These are phyloP conservation scores for Ardeotis arabs DNA, from an alignment of 2,113 vertebrate species.

Conservation along the genomic window DNA sequence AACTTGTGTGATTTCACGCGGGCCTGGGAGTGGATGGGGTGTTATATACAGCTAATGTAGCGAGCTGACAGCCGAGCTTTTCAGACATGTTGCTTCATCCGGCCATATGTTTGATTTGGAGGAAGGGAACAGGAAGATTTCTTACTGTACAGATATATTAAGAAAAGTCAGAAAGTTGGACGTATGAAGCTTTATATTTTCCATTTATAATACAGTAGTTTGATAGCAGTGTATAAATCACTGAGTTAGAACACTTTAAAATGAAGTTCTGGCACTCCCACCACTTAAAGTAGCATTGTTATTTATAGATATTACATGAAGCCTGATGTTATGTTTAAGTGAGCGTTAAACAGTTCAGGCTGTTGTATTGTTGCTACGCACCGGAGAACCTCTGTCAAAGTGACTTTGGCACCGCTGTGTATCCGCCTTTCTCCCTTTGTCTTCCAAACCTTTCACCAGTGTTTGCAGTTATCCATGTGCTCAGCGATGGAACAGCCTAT, in stretches of 20 bases:
- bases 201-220: constrained; percentile 50
- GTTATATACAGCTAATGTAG: constrained; percentile 39
- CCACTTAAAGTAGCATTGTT: constrained; percentile 58
- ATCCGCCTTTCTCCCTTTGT: constrained; percentile 52
- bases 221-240: constrained; percentile 55
- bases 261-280: constrained; percentile 56
- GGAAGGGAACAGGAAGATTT: constrained; percentile 17
- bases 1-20: constrained; percentile 19
- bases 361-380: constrained; percentile 64
- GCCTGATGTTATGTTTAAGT: constrained; percentile 71
- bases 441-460: constrained; percentile 5
- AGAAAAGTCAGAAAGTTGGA: constrained; percentile 24
- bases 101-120: constrained; percentile 69
- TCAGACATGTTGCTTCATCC: constrained; percentile 30
- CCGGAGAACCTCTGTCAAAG: constrained; percentile 57
- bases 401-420: not conserved
- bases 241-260: constrained; percentile 27
- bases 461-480: constrained; percentile 64
- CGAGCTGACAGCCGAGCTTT: constrained; percentile 55
- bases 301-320: constrained; percentile 70
- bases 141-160: constrained; percentile 1
- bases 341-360: constrained; percentile 65
- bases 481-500: constrained; percentile 55
- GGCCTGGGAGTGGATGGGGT: constrained; percentile 37
- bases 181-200: not conserved